Evolutionary conservation across 2,113 vertebrate genomes (phyloP).

Genomic region (Parus major): DNA sequence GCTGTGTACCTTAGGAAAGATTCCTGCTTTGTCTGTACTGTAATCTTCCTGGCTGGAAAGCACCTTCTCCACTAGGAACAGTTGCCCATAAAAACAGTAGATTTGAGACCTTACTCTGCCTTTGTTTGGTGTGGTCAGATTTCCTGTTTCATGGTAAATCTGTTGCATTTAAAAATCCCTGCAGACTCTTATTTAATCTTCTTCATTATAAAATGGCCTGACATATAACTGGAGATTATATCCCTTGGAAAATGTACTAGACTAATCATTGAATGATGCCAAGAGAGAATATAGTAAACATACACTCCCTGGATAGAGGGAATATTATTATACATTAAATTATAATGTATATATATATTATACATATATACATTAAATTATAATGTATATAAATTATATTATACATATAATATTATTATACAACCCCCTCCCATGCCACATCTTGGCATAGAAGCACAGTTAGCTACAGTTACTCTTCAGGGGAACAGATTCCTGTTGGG

Average conservation of each 20-base stretch:
- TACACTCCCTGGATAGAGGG: background rate
- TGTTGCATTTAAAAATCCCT: background rate
- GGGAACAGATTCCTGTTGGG: background rate
- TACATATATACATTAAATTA: no score
- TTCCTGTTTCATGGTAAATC: background rate
- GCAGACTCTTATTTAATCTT: background rate
- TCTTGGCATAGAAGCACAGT: background rate
- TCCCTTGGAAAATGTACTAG: background rate
- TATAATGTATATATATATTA: no score
- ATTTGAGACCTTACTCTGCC: background rate
- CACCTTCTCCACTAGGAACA: background rate
- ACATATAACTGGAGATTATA: background rate
- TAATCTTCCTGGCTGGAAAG: background rate
- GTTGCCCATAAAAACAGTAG: background rate
- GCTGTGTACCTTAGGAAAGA: background rate
- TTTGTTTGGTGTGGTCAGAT: background rate
- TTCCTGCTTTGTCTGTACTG: background rate
- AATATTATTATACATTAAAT: background rate
- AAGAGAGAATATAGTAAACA: background rate
- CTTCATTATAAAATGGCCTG: background rate
- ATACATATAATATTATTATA: background rate
- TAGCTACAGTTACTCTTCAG: background rate
- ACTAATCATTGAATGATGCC: background rate
- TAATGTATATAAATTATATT: no score
- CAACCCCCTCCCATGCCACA: background rate